Evolutionary conservation across 1,140 invertebrate genomes (phyloP).

Genomic region (Anthonomus grandis): DNA sequence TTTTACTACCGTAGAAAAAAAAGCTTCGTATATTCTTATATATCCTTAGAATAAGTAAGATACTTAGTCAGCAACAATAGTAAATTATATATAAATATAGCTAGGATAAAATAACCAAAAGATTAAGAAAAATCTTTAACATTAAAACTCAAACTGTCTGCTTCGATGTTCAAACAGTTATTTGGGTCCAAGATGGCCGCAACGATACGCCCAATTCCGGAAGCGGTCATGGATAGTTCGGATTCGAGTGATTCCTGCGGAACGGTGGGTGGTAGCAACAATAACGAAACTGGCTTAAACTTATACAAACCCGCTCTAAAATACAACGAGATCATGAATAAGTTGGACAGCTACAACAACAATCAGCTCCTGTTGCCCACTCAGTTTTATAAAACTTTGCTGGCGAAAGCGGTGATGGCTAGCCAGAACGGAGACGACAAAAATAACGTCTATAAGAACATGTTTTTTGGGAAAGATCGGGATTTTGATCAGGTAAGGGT

Average conservation of each 20-base stretch:
- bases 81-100: not conserved
- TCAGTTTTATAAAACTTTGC: constrained; percentile 72
- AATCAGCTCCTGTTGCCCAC: constrained; percentile 64
- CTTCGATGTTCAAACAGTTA: constrained; percentile 27
- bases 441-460: constrained; percentile 47
- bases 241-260: constrained; percentile 42
- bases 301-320: constrained; percentile 43
- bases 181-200: constrained; percentile 36
- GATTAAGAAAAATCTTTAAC: not conserved
- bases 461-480: constrained; percentile 45
- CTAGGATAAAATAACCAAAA: not conserved
- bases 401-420: constrained; percentile 63
- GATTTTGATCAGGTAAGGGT: constrained; percentile 46
- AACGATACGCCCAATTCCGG: constrained; percentile 38
- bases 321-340: constrained; percentile 47
- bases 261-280: constrained; percentile 35
- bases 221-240: constrained; percentile 40
- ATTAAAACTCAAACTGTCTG: constrained; percentile 9
- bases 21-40: constrained; percentile 28
- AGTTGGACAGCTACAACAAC: constrained; percentile 47
- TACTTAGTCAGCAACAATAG: not conserved
- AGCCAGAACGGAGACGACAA: constrained; percentile 41
- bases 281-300: constrained; percentile 32
- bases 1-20: constrained; percentile 14
- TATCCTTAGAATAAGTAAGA: not conserved